A percentile compares a stretch with the other conserved stretches of the same genome.
These are phyloP conservation scores for Solea senegalensis DNA, from an alignment of 2,113 vertebrate species.

Conservation along the genomic window DNA sequence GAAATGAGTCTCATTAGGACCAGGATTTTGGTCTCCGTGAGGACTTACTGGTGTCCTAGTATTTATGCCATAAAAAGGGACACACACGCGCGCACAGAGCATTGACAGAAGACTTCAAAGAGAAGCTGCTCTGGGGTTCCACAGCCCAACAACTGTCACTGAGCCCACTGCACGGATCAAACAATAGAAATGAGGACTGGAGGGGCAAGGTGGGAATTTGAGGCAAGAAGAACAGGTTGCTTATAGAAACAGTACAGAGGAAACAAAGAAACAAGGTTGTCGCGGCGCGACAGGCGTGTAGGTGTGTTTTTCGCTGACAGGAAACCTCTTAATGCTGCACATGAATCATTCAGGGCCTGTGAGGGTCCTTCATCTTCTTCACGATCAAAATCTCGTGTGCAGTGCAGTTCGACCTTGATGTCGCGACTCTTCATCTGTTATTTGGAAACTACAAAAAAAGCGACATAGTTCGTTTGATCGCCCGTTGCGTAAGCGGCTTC, in stretches of 20 bases:
- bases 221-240: background rate
- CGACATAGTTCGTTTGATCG: background rate
- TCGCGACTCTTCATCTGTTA: background rate
- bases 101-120: slow-evolving; percentile 38
- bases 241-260: slow-evolving; percentile 6
- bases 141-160: slow-evolving; percentile 32
- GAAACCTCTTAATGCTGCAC: slow-evolving; percentile 24
- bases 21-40: too few species aligned
- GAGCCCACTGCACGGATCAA: slow-evolving; percentile 13
- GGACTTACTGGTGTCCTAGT: too few species aligned
- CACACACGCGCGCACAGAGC: background rate
- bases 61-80: too few species aligned
- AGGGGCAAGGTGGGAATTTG: background rate
- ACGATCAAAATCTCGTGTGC: background rate
- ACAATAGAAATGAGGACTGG: background rate
- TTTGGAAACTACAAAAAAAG: background rate
- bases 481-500: slow-evolving; percentile 18
- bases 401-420: background rate
- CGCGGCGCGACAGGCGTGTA: background rate
- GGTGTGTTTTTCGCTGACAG: slow-evolving; percentile 29
- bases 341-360: slow-evolving; percentile 2
- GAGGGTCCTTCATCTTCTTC: background rate
- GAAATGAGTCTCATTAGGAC: too few species aligned
- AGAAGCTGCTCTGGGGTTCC: slow-evolving; percentile 30
- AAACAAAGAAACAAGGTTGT: slow-evolving; percentile 15